Evolutionary conservation across 2,888 invertebrate genomes (phyloP).

Genomic region (Tyria jacobaeae): DNA sequence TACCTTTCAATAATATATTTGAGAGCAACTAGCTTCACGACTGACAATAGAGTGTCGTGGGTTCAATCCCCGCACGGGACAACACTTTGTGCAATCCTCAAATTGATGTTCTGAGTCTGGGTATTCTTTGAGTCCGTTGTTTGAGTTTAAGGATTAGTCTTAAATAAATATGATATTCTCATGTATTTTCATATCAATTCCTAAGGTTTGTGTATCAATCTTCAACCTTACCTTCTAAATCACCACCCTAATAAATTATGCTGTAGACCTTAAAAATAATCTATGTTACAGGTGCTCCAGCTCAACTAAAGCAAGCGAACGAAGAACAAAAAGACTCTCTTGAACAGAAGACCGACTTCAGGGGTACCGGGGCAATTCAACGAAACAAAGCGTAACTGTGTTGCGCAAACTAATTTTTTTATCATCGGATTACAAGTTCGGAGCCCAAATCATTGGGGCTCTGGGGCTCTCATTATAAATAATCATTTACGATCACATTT

Average conservation of each 20-base stretch:
- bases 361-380: conserved; percentile 26
- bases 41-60: no score
- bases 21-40: no score
- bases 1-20: no score
- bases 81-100: no score
- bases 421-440: neutral
- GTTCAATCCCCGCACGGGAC: no score
- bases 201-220: no score
- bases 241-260: neutral
- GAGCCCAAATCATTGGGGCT: neutral
- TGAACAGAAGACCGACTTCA: conserved; percentile 33
- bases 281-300: conserved; percentile 18
- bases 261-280: neutral
- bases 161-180: no score
- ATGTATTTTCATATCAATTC: no score
- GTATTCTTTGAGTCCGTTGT: no score
- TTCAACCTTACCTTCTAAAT: no score
- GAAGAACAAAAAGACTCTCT: conserved; percentile 40
- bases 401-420: neutral
- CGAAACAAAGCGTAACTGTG: conserved; percentile 40
- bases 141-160: no score
- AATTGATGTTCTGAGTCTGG: no score
- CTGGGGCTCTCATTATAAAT: neutral
- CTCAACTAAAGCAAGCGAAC: conserved; percentile 34
- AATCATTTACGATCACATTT: neutral